Percentiles rank a stretch among this genome's conserved stretches.
Conservation (phyloP, 2,113 vertebrate species). For the Dasyornis broadbenti region DNA sequence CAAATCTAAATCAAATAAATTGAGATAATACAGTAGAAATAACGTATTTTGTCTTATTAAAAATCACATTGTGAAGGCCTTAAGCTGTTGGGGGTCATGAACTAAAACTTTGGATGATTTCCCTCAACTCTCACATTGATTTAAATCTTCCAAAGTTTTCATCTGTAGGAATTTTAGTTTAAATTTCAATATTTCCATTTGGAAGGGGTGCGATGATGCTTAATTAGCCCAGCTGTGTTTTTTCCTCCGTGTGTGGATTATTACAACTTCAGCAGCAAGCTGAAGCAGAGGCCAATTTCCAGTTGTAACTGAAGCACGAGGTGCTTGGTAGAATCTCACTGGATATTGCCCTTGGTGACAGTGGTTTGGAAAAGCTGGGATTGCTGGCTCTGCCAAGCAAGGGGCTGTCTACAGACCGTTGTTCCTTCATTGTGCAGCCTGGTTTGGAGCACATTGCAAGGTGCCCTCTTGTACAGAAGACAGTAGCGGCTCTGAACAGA, state of each 20-base stretch:
- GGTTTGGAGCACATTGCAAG: neutral
- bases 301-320: neutral
- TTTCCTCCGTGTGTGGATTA: neutral
- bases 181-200: neutral
- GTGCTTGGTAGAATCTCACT: accelerated
- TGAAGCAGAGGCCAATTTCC: neutral
- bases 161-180: neutral
- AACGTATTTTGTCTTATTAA: neutral
- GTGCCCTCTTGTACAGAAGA: neutral
- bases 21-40: neutral
- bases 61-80: neutral
- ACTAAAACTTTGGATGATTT: neutral
- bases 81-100: neutral
- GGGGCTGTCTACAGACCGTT: neutral
- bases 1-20: neutral
- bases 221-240: neutral
- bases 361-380: neutral
- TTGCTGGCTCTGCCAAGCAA: neutral
- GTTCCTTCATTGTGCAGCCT: neutral
- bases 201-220: accelerated
- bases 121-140: neutral
- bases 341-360: neutral
- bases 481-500: neutral
- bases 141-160: neutral
- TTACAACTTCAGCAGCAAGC: neutral